Percentiles rank a stretch among this genome's conserved stretches.
Conservation (phyloP, 2,113 vertebrate species). For the Thomomys bottae region DNA sequence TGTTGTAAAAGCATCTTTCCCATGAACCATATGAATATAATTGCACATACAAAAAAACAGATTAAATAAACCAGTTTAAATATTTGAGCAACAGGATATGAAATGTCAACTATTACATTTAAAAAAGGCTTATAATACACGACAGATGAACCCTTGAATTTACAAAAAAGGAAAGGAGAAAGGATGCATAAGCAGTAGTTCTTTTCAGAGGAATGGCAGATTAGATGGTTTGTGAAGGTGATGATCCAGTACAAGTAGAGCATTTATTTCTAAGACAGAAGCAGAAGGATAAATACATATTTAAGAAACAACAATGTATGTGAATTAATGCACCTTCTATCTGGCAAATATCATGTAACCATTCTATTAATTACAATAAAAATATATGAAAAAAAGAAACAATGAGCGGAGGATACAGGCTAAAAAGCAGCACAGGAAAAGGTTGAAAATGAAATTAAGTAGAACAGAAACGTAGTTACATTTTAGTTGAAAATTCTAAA, state of each 20-base stretch:
- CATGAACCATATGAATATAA: too few species aligned
- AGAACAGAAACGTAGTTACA: background rate
- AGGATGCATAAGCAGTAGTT: background rate
- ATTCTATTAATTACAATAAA: too few species aligned
- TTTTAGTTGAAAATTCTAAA: background rate
- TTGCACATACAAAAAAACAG: background rate
- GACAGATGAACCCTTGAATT: background rate
- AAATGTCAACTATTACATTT: background rate
- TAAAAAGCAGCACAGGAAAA: background rate
- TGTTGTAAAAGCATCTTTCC: background rate
- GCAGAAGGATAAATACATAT: background rate
- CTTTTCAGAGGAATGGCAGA: background rate
- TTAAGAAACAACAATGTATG: background rate
- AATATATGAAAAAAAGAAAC: too few species aligned
- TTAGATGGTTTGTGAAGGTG: background rate
- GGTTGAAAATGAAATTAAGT: background rate
- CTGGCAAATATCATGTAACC: too few species aligned
- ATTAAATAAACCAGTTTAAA: background rate
- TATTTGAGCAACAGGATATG: background rate
- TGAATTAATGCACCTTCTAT: too few species aligned
- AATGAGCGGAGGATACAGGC: background rate
- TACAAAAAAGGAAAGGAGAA: background rate
- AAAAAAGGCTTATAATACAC: background rate
- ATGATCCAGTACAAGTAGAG: background rate
- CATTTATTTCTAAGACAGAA: background rate